Evolutionary conservation across 35 echinoderm and acorn worm genomes (phyloP).

Genomic region (Eucidaris tribuloides): DNA sequence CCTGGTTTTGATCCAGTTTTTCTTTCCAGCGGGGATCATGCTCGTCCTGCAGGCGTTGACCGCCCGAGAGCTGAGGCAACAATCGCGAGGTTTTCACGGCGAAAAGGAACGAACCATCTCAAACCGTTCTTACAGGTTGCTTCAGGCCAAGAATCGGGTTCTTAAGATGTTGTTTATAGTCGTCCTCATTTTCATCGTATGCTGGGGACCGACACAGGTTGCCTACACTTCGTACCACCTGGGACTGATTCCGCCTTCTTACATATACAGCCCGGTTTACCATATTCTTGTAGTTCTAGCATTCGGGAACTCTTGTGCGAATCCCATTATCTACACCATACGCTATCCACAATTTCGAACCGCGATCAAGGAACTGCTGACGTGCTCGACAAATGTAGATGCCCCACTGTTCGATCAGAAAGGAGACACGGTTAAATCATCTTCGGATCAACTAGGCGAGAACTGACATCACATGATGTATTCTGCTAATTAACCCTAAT

Average conservation of each 20-base stretch:
- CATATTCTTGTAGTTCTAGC: background rate
- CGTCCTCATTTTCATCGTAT: background rate
- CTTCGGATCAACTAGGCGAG: no score
- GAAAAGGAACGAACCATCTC: background rate
- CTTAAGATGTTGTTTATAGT: background rate
- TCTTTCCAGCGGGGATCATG: background rate
- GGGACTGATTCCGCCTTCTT: background rate
- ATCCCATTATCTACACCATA: background rate
- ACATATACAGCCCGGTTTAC: background rate
- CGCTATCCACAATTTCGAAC: no score
- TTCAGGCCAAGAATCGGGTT: background rate
- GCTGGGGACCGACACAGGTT: background rate
- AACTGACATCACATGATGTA: no score
- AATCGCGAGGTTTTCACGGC: background rate
- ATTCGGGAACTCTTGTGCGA: background rate
- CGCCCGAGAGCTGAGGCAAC: background rate
- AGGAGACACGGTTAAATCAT: no score
- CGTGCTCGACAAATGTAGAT: no score
- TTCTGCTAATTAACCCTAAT: no score
- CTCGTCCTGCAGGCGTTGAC: background rate
- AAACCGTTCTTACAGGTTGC: background rate
- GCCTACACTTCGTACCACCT: background rate
- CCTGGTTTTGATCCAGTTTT: background rate
- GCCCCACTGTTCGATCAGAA: no score
- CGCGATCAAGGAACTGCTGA: no score